Percentiles rank a stretch among this genome's conserved stretches.
These are phyloP conservation scores for Euzetes globulus DNA, from an alignment of 2,888 invertebrate genomes.

Conservation along the genomic window DNA sequence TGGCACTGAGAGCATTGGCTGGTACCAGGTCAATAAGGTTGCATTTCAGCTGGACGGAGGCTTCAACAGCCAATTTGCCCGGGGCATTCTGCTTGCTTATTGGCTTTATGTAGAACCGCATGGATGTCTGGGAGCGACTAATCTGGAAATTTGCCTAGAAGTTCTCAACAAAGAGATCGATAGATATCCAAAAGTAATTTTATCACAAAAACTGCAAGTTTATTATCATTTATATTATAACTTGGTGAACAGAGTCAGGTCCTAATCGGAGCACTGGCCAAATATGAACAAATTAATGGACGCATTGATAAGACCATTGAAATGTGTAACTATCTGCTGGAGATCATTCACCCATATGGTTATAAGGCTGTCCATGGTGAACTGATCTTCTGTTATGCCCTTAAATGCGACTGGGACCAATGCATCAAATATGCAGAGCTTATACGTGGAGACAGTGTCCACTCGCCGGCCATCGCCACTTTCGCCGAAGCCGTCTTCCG, in stretches of 20 bases:
- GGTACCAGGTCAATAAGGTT: not conserved
- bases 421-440: conserved; percentile 27
- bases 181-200: conserved; percentile 20
- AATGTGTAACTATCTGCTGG: no score
- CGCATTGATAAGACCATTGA: no score
- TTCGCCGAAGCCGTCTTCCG: conserved; percentile 26
- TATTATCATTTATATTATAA: no score
- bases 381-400: conserved; percentile 12
- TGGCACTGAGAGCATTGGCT: not conserved
- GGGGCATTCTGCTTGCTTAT: conserved; percentile 1
- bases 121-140: not conserved
- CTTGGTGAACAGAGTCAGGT: no score
- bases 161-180: conserved; percentile 7
- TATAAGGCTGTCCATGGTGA: not conserved
- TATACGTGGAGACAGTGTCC: conserved; percentile 6
- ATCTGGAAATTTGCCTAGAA: conserved; percentile 1
- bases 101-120: conserved; percentile 24
- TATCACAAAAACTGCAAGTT: not conserved
- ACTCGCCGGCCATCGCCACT: conserved; percentile 24
- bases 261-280: no score
- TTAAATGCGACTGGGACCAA: conserved; percentile 25
- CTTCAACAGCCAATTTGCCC: not conserved
- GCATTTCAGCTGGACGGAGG: conserved; percentile 10
- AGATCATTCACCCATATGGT: no score
- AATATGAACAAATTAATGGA: no score